Evolutionary conservation across 2,113 vertebrate genomes (phyloP).

Genomic region (Rhabdomys dilectus): DNA sequence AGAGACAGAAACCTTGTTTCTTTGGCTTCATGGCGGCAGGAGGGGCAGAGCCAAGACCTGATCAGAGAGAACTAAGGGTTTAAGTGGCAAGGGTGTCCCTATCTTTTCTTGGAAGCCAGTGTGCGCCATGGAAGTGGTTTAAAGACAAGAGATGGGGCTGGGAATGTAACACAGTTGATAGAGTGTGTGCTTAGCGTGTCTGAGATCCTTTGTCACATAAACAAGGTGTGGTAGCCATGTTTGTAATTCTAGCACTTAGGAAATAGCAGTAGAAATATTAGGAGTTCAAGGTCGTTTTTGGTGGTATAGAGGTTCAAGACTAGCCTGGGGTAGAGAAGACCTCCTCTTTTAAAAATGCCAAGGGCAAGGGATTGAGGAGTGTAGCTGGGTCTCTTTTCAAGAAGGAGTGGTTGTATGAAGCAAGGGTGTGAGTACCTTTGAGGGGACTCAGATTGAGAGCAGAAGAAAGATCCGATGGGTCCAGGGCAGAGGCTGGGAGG

Average conservation of each 20-base stretch:
- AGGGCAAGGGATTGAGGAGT: neutral
- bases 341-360: neutral
- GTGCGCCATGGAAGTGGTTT: neutral
- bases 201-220: neutral
- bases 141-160: neutral
- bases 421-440: too few species aligned
- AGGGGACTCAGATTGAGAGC: neutral
- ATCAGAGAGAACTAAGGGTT: neutral
- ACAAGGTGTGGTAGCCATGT: neutral
- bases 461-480: neutral
- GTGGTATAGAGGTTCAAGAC: neutral
- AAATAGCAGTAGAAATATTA: neutral
- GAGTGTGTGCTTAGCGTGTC: neutral
- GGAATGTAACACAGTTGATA: neutral
- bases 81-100: neutral
- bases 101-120: neutral
- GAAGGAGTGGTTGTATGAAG: neutral
- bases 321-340: neutral
- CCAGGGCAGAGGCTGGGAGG: neutral
- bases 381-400: neutral
- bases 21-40: neutral
- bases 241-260: neutral
- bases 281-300: neutral
- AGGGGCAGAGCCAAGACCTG: rapidly evolving
- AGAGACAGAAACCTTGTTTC: neutral